Evolutionary conservation across 2,888 invertebrate species (phyloP).

Genomic region (Flexamia atlantica): DNA sequence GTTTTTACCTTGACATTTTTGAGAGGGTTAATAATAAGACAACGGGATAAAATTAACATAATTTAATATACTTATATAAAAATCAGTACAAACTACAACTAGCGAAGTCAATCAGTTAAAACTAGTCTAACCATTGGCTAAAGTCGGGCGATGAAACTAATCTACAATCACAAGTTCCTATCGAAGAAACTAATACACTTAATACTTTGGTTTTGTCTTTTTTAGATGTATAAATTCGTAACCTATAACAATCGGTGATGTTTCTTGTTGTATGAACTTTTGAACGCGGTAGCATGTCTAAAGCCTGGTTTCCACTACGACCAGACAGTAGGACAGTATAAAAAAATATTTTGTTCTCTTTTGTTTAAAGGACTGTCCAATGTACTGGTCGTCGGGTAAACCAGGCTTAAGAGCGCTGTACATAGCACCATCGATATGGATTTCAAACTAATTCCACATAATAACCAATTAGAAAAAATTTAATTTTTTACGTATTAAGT

Average conservation of each 20-base stretch:
- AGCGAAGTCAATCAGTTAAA: background rate
- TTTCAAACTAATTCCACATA: no score
- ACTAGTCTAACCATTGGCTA: constrained; percentile 13
- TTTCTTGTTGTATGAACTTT: constrained; percentile 8
- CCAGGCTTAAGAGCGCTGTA: background rate
- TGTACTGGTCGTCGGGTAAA: background rate
- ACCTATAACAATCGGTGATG: background rate
- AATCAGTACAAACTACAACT: constrained; percentile 23
- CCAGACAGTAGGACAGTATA: no score
- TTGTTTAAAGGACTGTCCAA: constrained; percentile 6
- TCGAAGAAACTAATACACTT: constrained; percentile 17
- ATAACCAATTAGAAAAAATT: no score
- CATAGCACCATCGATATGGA: no score
- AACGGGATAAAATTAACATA: background rate
- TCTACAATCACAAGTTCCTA: constrained; percentile 34
- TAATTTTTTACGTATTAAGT: no score
- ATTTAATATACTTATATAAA: constrained; percentile 28
- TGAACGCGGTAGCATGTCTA: background rate
- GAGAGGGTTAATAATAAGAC: constrained; percentile 1
- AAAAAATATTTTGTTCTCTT: background rate
- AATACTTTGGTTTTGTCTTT: constrained; percentile 26
- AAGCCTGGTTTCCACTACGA: background rate
- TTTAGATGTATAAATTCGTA: background rate
- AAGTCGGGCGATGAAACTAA: background rate
- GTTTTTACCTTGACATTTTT: no score